A percentile compares a stretch with the other conserved stretches of the same genome.
Conservation (phyloP, 1,140 invertebrate species). For the Asobara japonica region DNA sequence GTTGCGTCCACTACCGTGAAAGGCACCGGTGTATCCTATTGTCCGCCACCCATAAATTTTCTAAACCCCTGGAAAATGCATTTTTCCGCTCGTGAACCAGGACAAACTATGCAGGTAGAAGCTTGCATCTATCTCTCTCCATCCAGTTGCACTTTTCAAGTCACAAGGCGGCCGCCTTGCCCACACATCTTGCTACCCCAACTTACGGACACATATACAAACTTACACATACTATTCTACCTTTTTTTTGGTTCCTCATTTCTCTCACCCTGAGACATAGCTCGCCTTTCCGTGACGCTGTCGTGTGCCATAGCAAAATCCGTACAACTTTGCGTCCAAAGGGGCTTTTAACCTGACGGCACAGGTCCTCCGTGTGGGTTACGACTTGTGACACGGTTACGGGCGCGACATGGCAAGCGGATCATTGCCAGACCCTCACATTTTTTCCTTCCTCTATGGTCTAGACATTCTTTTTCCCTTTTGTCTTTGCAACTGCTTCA, state of each 20-base stretch:
- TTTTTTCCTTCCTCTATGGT: not conserved
- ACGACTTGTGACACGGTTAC: constrained; percentile 31
- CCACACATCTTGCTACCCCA: not conserved
- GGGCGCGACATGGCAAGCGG: constrained; percentile 22
- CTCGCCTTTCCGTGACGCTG: constrained; percentile 20
- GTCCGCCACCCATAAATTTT: constrained; percentile 43
- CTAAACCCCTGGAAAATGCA: constrained; percentile 43
- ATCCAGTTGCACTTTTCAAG: not conserved
- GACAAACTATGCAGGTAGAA: constrained; percentile 25
- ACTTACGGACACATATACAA: not conserved
- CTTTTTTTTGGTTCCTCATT: not conserved
- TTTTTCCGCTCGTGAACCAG: constrained; percentile 39
- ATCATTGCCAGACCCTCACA: constrained; percentile 20
- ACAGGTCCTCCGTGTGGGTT: not conserved
- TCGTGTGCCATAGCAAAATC: constrained; percentile 29
- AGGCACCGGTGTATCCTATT: constrained; percentile 24
- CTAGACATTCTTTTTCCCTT: not conserved
- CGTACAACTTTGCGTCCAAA: constrained; percentile 31
- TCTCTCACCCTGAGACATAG: constrained; percentile 2
- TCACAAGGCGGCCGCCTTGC: not conserved
- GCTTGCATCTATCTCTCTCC: constrained; percentile 16
- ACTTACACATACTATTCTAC: not conserved
- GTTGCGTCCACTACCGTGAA: not conserved
- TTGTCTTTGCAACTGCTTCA: not conserved
- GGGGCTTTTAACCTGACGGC: constrained; percentile 25